Conservation (phyloP, 2,888 invertebrate genomes). For the Tryphoninae sp. region DNA sequence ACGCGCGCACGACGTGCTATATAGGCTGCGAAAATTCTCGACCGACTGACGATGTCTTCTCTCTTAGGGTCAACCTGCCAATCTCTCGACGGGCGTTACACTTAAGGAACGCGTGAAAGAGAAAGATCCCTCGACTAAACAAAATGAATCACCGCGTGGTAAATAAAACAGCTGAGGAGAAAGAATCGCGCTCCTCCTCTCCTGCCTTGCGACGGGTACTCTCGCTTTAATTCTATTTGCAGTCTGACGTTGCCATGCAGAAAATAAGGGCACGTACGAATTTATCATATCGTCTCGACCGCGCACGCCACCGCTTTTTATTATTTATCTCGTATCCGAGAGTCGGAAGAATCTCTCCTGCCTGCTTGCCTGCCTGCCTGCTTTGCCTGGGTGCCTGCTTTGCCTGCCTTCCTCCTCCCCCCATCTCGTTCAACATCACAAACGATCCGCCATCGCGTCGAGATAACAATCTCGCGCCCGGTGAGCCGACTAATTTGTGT, state of each 20-base stretch:
- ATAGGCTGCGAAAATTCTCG: constrained; percentile 32
- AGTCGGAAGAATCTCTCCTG: background rate
- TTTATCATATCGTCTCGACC: background rate
- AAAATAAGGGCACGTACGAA: background rate
- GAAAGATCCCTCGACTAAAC: constrained; percentile 17
- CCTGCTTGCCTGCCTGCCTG: background rate
- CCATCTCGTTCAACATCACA: constrained; percentile 63
- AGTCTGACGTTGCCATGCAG: constrained; percentile 1
- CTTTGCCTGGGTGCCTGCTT: background rate
- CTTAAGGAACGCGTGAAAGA: constrained; percentile 48
- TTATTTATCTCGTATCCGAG: too few relatives aligned
- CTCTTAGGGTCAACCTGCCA: constrained; percentile 60
- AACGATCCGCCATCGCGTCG: constrained; percentile 63
- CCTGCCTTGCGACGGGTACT: background rate
- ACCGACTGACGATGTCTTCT: constrained; percentile 36
- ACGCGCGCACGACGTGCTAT: constrained; percentile 25
- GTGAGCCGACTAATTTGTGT: constrained; percentile 74
- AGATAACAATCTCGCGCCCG: constrained; percentile 63
- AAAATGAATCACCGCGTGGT: constrained; percentile 31
- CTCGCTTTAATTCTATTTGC: constrained; percentile 3
- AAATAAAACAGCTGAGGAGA: constrained; percentile 8
- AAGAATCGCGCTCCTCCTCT: background rate
- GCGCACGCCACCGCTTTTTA: too few relatives aligned
- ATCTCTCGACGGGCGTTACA: constrained; percentile 50
- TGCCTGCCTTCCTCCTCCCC: background rate